Evolutionary conservation across 2,888 invertebrate genomes (phyloP).

Genomic region (Leptogaster cylindrica): DNA sequence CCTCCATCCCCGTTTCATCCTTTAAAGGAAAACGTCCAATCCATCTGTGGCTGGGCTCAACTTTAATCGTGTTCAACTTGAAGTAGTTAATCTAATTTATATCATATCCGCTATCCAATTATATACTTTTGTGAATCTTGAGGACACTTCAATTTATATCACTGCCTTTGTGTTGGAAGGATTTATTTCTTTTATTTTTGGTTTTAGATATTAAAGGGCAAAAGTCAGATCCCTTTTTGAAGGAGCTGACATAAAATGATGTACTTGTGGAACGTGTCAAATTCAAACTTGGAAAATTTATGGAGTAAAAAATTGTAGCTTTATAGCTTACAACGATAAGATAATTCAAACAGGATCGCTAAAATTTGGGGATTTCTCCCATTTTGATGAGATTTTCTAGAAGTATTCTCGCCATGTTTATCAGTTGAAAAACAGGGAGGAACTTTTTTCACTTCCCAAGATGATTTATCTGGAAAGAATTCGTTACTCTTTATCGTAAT

Average conservation of each 20-base stretch:
- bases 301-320: background rate
- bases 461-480: background rate
- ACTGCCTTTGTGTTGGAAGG: background rate
- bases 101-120: conserved; percentile 22
- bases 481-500: conserved; percentile 2
- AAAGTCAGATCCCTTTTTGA: background rate
- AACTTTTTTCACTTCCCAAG: background rate
- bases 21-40: conserved; percentile 3
- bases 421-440: background rate
- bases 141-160: conserved; percentile 7
- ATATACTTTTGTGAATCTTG: background rate
- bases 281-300: conserved; percentile 26
- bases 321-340: conserved; percentile 14
- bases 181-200: conserved; percentile 2
- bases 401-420: background rate
- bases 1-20: background rate
- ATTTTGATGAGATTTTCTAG: background rate
- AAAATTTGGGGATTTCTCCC: background rate
- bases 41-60: background rate
- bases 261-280: conserved; percentile 12
- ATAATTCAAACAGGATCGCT: background rate
- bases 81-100: conserved; percentile 34
- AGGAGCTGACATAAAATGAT: background rate
- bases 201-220: background rate
- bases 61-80: conserved; percentile 2